These are phyloP conservation scores for Lampris incognitus DNA, from an alignment of 2,113 vertebrate genomes.

Conservation along the genomic window DNA sequence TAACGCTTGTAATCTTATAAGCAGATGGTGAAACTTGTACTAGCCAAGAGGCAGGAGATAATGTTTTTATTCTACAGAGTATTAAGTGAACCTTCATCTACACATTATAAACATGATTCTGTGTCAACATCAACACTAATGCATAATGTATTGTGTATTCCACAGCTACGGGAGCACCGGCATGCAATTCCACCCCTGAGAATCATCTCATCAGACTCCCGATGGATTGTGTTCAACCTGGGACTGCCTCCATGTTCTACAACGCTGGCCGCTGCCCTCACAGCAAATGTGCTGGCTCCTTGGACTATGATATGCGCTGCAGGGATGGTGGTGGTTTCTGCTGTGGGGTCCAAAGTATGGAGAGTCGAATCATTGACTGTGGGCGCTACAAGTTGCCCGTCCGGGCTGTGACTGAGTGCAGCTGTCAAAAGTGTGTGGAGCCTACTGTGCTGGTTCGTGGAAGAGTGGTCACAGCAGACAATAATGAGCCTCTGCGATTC, in stretches of 20 bases:
- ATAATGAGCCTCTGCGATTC: conserved; percentile 90
- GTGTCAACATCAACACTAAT: neutral
- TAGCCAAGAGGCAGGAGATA: too few species aligned
- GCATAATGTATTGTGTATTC: conserved; percentile 41
- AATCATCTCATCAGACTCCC: conserved; percentile 89
- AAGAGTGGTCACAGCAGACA: conserved; percentile 87
- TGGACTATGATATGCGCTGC: conserved; percentile 81
- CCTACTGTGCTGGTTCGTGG: conserved; percentile 88
- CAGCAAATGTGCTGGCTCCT: conserved; percentile 81
- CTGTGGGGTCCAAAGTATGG: conserved; percentile 87
- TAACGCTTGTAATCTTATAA: too few species aligned
- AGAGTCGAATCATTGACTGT: conserved; percentile 84
- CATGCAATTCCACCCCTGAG: conserved; percentile 85
- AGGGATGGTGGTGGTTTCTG: conserved; percentile 79
- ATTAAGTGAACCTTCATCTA: neutral
- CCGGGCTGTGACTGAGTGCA: conserved; percentile 87
- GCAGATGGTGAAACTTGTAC: too few species aligned
- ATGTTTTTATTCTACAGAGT: too few species aligned
- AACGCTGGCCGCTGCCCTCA: conserved; percentile 89
- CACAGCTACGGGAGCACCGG: conserved; percentile 83
- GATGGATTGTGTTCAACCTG: conserved; percentile 83
- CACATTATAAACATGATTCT: neutral
- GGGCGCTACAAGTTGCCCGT: conserved; percentile 85
- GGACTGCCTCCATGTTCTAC: conserved; percentile 84
- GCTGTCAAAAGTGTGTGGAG: conserved; percentile 88